These are phyloP conservation scores for Ormyrus nitidulus DNA, from an alignment of 2,888 invertebrate species.

Conservation along the genomic window DNA sequence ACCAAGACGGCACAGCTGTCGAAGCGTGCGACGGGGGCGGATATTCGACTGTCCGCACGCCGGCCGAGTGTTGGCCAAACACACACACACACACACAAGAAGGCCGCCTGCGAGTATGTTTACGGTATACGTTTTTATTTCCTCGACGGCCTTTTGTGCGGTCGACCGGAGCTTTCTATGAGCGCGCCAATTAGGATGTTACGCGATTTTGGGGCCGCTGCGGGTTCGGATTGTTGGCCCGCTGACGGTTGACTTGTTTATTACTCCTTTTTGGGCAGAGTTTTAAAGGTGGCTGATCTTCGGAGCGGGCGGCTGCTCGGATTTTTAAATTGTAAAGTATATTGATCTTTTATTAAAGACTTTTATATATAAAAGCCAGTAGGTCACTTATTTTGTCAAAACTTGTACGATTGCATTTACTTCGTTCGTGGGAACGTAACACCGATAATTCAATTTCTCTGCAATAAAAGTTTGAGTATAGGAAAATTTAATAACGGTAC, in stretches of 20 bases:
- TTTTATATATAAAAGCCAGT: background rate
- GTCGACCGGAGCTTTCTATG: background rate
- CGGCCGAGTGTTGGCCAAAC: slow-evolving; percentile 27
- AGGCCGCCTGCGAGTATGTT: no score
- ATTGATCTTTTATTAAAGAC: background rate
- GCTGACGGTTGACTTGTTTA: no score
- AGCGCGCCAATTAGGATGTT: slow-evolving; percentile 29
- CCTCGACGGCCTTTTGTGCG: background rate
- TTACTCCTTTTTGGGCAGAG: no score
- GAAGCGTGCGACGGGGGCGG: background rate
- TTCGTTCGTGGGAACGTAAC: no score
- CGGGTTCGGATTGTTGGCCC: no score
- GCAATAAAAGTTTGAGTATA: no score
- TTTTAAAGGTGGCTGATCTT: no score
- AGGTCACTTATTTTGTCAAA: no score
- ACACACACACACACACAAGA: background rate
- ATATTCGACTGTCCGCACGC: background rate
- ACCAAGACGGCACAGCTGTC: background rate
- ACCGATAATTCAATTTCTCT: no score
- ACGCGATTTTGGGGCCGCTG: slow-evolving; percentile 1
- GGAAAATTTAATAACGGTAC: no score
- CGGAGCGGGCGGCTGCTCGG: no score
- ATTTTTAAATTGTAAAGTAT: background rate
- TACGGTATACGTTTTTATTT: background rate
- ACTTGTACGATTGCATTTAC: no score